A percentile compares a stretch with the other conserved stretches of the same genome.
phyloP scores from a whole-genome alignment of 2,113 vertebrate species.

The Microcebus tavaratra region DNA sequence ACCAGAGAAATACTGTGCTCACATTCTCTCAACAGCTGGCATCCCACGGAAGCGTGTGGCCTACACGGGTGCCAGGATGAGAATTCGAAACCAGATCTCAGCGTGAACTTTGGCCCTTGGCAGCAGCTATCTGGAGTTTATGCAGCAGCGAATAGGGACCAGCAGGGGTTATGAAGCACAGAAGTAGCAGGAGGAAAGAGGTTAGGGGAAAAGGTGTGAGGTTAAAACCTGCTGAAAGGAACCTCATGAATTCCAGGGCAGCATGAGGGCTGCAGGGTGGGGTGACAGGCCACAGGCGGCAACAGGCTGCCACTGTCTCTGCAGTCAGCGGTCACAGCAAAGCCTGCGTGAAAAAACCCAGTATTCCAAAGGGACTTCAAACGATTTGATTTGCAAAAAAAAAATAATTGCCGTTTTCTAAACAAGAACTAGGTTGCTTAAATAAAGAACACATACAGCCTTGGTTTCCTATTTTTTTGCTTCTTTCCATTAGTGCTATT shows the following conservation, averaged over 20 bases:
- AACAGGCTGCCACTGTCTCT: background rate
- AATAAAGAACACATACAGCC: background rate
- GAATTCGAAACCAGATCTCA: background rate
- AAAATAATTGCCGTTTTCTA: background rate
- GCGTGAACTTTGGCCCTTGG: background rate
- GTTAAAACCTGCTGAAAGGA: background rate
- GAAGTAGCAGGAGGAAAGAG: background rate
- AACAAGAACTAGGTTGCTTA: background rate
- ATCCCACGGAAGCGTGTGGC: fast-evolving
- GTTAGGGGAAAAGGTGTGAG: background rate
- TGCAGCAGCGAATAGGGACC: background rate
- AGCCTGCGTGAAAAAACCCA: background rate
- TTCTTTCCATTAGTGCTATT: too few relatives aligned
- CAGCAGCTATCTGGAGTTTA: background rate
- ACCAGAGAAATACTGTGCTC: background rate
- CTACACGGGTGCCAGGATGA: background rate
- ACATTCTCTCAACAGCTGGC: background rate
- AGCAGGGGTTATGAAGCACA: background rate
- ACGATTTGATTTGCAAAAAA: background rate
- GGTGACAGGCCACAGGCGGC: background rate
- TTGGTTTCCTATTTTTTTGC: background rate
- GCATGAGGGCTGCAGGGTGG: too few relatives aligned
- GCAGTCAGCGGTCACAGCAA: background rate
- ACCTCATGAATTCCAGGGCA: background rate
- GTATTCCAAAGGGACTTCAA: background rate